phyloP scores from a whole-genome alignment of 2,113 vertebrate genomes.

The Spilogale gracilis region DNA sequence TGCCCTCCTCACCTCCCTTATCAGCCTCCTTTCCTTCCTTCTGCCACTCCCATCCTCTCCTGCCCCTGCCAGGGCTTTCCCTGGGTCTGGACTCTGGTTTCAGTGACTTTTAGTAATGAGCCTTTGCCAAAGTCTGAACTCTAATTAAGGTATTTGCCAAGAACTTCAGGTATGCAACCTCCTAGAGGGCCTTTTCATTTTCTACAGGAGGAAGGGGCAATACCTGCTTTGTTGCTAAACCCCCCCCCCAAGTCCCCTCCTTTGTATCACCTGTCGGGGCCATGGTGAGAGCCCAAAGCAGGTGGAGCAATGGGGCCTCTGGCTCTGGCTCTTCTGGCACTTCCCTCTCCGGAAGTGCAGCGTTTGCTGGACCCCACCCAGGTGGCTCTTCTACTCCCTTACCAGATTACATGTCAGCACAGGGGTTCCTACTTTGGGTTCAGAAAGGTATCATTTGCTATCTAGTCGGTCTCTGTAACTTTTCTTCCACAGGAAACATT shows the following conservation, averaged over 20 bases:
- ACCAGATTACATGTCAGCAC: neutral
- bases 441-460: neutral
- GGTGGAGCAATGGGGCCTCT: no score
- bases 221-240: neutral
- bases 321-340: neutral
- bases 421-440: neutral
- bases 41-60: neutral
- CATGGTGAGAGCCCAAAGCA: rapidly evolving
- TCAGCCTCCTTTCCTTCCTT: neutral
- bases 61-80: neutral
- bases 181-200: neutral
- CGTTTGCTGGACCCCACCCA: neutral
- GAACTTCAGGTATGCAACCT: neutral
- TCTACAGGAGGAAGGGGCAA: neutral
- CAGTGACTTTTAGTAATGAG: neutral
- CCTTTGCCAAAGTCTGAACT: neutral
- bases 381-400: neutral
- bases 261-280: neutral
- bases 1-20: neutral
- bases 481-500: neutral
- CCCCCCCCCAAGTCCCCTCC: no score
- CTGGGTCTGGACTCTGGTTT: no score
- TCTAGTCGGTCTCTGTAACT: neutral
- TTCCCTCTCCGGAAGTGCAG: neutral
- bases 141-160: neutral